Evolutionary conservation across 2,113 vertebrate genomes (phyloP).

Genomic region (Microcebus griseorufus): DNA sequence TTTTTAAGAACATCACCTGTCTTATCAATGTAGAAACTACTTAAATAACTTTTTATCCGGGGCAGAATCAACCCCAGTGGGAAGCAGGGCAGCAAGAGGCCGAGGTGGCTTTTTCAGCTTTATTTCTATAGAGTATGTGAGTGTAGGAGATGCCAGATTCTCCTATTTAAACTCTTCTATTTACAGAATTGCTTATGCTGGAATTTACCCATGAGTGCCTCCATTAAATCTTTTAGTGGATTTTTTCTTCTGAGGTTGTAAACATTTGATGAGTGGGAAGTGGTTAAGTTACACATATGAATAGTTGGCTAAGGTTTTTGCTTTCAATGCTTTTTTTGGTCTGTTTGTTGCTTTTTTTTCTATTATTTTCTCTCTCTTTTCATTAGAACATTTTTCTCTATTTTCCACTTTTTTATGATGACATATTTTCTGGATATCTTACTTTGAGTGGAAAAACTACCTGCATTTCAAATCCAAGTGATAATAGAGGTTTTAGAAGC

Average conservation of each 20-base stretch:
- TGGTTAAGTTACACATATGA: background rate
- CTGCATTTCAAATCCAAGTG: slow-evolving; percentile 33
- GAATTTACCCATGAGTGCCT: slow-evolving; percentile 1
- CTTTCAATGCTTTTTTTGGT: background rate
- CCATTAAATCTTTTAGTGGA: background rate
- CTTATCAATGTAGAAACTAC: background rate
- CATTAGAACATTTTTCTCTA: background rate
- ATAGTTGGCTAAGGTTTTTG: slow-evolving; percentile 23
- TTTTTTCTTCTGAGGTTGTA: background rate
- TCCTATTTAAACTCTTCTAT: slow-evolving; percentile 6
- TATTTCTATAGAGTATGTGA: background rate
- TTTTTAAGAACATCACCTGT: slow-evolving; percentile 36
- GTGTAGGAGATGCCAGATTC: background rate
- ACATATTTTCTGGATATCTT: slow-evolving; percentile 37
- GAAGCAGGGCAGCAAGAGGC: background rate
- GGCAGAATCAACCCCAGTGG: background rate
- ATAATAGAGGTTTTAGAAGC: slow-evolving; percentile 37
- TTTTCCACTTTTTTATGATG: background rate
- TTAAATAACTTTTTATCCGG: background rate
- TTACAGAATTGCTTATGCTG: slow-evolving; percentile 16
- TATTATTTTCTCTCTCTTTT: background rate
- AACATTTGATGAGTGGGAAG: slow-evolving; percentile 23
- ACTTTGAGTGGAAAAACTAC: slow-evolving; percentile 13
- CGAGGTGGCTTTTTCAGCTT: background rate
- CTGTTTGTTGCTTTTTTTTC: background rate